Base-by-base conservation (phyloP, 2,113 vertebrate species). In the Ancistrus triradiatus region DNA sequence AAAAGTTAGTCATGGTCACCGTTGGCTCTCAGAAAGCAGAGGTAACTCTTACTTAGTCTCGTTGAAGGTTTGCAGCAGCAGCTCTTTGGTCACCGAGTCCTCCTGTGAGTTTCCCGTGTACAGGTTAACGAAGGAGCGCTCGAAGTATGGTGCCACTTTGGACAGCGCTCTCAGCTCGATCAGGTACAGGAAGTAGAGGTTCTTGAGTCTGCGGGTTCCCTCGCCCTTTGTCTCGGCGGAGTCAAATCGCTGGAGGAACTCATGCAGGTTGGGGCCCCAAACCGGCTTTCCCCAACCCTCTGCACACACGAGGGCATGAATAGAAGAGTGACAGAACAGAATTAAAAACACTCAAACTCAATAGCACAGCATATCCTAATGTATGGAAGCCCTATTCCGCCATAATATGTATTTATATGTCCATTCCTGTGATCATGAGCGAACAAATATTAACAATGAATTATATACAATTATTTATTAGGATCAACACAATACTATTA, bases 181-280 rank as follows among this genome's bases (percentile, higher is more conserved):
- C 75, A 98, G 82, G 53, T 95, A 98, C 1, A 98, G 70, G 82
- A 98, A 97, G 84, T 98, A 98, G 1, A 98, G 84, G 63, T 97
- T 98, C 82, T 97, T 97, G 8, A 98, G 88, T 17, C 95, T 86
- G 48, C 95, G 87, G 2, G 91, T 93, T 18, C 95, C 95, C 74
- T 98, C 95, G 11, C 91, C 94, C 72, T 95, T 96, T 0, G 93
- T 96, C 78, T 95, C 91, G 0, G 80, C 64, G 33, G 88, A 84
- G 64, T 94, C 91, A 50, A 98, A 98, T 19, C 95, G 92, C 0
- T 38, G 87, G 4, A 81, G 87, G 64, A 97, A 98, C 80, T 98
- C 95, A 33, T 90, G 90, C 17, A 90, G 55, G 7, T 98, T 97
- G 0, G 92, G 90, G 27, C 93, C 95, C 95, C 95, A 98, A 9